phyloP scores from a whole-genome alignment of 2,797 vertebrate species.

The Molossus alvarezi region DNA sequence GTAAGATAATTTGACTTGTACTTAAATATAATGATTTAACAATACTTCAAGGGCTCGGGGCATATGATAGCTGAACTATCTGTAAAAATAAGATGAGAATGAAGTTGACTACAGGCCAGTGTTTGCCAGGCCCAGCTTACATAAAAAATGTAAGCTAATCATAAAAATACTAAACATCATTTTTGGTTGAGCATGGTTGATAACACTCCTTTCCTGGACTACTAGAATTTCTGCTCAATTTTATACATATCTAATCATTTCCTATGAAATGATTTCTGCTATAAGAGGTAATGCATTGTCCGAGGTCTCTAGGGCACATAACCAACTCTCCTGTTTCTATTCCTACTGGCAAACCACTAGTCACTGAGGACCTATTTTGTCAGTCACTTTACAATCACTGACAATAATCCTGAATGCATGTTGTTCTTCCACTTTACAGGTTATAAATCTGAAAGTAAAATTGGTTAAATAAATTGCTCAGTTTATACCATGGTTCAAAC shows the following conservation, averaged over 20 bases:
- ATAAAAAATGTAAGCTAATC: constrained; percentile 56
- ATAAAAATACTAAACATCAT: constrained; percentile 18
- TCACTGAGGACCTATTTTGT: background rate
- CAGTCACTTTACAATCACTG: constrained; percentile 13
- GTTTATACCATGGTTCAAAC: constrained; percentile 44
- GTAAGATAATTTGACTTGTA: constrained; percentile 54
- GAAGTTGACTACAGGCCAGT: background rate
- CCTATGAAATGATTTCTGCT: constrained; percentile 28
- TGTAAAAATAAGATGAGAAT: constrained; percentile 23
- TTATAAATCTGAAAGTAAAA: constrained; percentile 31
- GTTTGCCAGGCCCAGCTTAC: background rate
- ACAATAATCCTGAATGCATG: background rate
- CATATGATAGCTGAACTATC: background rate
- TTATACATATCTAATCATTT: constrained; percentile 24
- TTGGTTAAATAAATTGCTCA: background rate
- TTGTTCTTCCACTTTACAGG: background rate
- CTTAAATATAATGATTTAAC: constrained; percentile 51
- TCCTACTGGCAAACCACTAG: background rate
- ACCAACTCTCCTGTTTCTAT: background rate
- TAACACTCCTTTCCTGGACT: background rate
- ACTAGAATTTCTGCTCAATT: background rate
- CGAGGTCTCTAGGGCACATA: background rate
- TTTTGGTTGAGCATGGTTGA: background rate
- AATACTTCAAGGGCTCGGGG: background rate
- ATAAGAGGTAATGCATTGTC: constrained; percentile 10